Conservation (phyloP, 1,140 invertebrate genomes). For the Limonius californicus region DNA sequence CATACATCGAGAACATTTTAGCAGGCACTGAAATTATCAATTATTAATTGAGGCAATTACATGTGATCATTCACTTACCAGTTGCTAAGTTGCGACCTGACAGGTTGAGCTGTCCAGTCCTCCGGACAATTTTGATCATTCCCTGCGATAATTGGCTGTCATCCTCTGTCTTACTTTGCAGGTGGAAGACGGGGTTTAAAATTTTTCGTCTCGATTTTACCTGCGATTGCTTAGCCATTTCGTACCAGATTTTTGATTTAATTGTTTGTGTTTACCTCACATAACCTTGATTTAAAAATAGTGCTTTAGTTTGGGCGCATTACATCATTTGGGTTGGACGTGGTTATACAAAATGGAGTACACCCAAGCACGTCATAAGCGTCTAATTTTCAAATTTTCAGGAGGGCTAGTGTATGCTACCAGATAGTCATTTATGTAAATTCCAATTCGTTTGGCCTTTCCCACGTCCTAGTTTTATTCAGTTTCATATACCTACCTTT, state of each 20-base stretch:
- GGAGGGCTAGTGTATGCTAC: too few species aligned
- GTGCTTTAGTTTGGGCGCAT: neutral
- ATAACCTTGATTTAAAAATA: neutral
- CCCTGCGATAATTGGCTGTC: slow-evolving; percentile 61
- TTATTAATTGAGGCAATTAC: too few species aligned
- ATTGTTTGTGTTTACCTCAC: neutral
- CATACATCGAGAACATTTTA: slow-evolving; percentile 76
- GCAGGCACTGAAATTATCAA: slow-evolving; percentile 78
- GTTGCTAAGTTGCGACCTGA: slow-evolving; percentile 66
- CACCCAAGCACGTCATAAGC: too few species aligned
- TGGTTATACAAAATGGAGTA: too few species aligned
- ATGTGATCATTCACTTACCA: slow-evolving; percentile 52
- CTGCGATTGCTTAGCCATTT: slow-evolving; percentile 39
- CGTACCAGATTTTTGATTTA: neutral
- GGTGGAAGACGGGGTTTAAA: slow-evolving; percentile 64
- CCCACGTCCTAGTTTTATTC: too few species aligned
- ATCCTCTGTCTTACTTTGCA: slow-evolving; percentile 63
- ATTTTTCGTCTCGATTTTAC: slow-evolving; percentile 44
- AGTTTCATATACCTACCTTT: too few species aligned
- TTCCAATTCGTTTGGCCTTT: too few species aligned
- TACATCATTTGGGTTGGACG: too few species aligned
- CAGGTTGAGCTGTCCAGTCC: slow-evolving; percentile 74
- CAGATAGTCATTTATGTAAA: too few species aligned
- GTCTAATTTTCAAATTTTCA: too few species aligned
- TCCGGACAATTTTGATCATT: slow-evolving; percentile 72